Percentiles rank a stretch among this genome's conserved stretches.
These are phyloP conservation scores for Spheniscus humboldti DNA, from an alignment of 2,797 vertebrate genomes.

Conservation along the genomic window DNA sequence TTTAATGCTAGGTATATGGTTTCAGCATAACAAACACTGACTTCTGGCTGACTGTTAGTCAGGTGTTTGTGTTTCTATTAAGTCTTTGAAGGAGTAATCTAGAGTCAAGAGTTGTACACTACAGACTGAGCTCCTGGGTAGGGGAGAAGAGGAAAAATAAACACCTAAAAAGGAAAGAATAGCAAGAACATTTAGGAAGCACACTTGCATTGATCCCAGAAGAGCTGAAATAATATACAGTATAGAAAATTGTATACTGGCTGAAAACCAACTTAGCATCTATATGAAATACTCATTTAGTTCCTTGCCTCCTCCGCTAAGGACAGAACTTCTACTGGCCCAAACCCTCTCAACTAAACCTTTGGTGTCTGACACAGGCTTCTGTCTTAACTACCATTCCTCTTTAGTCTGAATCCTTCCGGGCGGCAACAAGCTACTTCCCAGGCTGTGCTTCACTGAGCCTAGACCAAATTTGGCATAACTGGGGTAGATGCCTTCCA, in stretches of 20 bases:
- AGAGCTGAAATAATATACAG: background rate
- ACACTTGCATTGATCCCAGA: background rate
- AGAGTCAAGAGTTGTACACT: background rate
- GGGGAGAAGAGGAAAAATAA: background rate
- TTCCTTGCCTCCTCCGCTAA: background rate
- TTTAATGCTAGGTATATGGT: background rate
- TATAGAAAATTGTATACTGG: background rate
- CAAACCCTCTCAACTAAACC: background rate
- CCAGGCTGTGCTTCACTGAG: background rate
- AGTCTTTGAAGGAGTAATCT: background rate
- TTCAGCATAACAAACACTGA: background rate
- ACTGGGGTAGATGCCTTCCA: background rate
- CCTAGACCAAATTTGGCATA: background rate
- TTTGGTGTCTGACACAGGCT: background rate
- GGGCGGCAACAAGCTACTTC: background rate
- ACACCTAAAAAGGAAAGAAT: background rate
- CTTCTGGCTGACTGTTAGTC: background rate
- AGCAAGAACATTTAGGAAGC: background rate
- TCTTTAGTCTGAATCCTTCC: background rate
- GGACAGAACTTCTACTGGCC: background rate
- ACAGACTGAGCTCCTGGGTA: background rate
- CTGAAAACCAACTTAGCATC: background rate
- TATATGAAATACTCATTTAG: background rate
- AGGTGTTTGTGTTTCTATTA: background rate
- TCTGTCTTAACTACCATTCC: background rate